Evolutionary conservation across 2,888 invertebrate species (phyloP), one percentile per base, ranked within the genome.

Genomic region (Cataglyphis rosenhaueri): DNA sequence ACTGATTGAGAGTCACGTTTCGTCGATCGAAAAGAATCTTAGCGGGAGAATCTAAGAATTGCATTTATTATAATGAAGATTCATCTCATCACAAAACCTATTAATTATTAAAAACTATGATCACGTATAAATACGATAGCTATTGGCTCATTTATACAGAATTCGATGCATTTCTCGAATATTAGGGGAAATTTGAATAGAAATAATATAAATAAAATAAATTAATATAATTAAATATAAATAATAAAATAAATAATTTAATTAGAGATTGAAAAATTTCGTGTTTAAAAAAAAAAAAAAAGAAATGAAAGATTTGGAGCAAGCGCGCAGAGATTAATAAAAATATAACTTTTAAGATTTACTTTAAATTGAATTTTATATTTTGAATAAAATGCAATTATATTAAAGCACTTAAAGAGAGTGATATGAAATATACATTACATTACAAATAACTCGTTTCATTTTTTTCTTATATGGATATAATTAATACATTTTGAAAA

Each of bases 1-100:
- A 9, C 21, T 21, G 78, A 59, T 71, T 21, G 59, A 35, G 55
- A 78, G 57, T 83, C 81, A 52, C 15, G 79, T 70, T 74, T 78
- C 59, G 21, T 10, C 29, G 57, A 29, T 35, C 57, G 29, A 57
- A 65, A 52, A 35, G 25, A 8, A 57, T 10, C 18, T 29, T 10
- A 62, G 61, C 29, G 15, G 5, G 18, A 35, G 25, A 68, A 66
- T 57, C 29, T 41, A 10, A 76, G 21, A 41, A 55, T 57, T 25
- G 35, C 52, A 10, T 75, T 2, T 29, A 29, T 41, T 15, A 38
- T 55, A 4, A 41, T 1, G 15, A 21, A 41, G n/a, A 15, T 9
- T 55, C n/a, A 3, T 21, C 25, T 18, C 12, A 1, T 48, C 25
- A 12, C 18, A 15, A 35, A 25, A 62, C 5, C 21, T 35, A 48